Percentiles rank a stretch among this genome's conserved stretches.
Evolutionary conservation across 2,797 vertebrate species (phyloP).

Genomic region (Myripristis jacobus): DNA sequence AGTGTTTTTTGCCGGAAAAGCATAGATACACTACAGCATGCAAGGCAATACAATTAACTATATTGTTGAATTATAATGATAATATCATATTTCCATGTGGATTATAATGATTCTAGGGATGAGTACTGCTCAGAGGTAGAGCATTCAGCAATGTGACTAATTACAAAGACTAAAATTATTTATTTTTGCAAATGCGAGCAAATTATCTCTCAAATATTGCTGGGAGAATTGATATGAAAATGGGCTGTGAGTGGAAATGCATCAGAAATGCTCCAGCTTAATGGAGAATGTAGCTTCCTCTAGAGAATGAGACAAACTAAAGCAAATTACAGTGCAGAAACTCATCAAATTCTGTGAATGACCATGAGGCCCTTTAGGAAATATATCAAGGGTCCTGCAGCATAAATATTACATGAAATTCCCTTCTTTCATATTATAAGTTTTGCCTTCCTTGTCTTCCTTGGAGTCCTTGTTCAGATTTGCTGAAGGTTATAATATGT

Average conservation of each 20-base stretch:
- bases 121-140: constrained; percentile 21
- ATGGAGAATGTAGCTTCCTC: constrained; percentile 60
- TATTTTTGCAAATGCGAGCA: constrained; percentile 26
- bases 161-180: constrained; percentile 28
- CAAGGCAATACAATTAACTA: neutral
- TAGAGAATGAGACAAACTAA: constrained; percentile 48
- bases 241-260: constrained; percentile 34
- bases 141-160: constrained; percentile 23
- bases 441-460: constrained; percentile 29
- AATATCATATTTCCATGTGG: constrained; percentile 5
- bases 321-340: constrained; percentile 57
- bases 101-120: constrained; percentile 16
- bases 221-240: constrained; percentile 36
- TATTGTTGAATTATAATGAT: constrained; percentile 20
- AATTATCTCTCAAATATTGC: constrained; percentile 57
- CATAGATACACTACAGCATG: neutral
- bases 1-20: constrained; percentile 10
- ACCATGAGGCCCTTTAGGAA: constrained; percentile 41
- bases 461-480: constrained; percentile 25
- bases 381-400: neutral
- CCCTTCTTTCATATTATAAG: constrained; percentile 50
- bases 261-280: constrained; percentile 53
- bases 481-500: constrained; percentile 42
- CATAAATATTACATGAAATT: constrained; percentile 56
- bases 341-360: constrained; percentile 58